Evolutionary conservation across 2,113 vertebrate species (phyloP).

Genomic region (Lipophrys pholis): DNA sequence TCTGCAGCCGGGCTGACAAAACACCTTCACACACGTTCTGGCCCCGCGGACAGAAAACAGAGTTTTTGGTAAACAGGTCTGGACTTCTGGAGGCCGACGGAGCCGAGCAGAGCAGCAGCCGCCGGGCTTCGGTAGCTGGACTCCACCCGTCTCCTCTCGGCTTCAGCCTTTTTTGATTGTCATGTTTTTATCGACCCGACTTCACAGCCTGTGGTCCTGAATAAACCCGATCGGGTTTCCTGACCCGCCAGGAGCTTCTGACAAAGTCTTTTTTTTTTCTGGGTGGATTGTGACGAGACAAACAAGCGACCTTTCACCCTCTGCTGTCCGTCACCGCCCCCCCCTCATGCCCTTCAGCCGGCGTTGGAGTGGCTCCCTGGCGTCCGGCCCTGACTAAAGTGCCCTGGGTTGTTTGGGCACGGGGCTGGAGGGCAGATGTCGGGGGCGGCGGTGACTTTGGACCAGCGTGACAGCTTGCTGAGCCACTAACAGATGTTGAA

Average conservation of each 20-base stretch:
- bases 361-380: constrained; percentile 32
- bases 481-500: constrained; percentile 55
- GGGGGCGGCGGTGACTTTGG: constrained; percentile 64
- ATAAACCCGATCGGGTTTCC: constrained; percentile 15
- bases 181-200: constrained; percentile 45
- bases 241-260: background rate
- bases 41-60: constrained; percentile 31
- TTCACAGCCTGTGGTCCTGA: constrained; percentile 28
- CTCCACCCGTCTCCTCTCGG: constrained; percentile 13
- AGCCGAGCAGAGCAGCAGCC: constrained; percentile 20
- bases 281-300: background rate
- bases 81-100: constrained; percentile 40
- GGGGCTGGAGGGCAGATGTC: constrained; percentile 56
- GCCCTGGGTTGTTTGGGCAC: background rate
- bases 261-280: constrained; percentile 8
- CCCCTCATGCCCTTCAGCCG: constrained; percentile 53
- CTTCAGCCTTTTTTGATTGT: constrained; percentile 26
- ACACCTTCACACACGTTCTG: constrained; percentile 14
- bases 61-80: constrained; percentile 38
- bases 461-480: constrained; percentile 39
- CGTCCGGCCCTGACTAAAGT: constrained; percentile 27
- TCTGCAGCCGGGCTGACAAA: background rate
- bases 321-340: background rate
- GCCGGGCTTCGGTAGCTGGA: constrained; percentile 30
- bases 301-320: constrained; percentile 12